Evolutionary conservation across 2,113 vertebrate genomes (phyloP).

Genomic region (Cyanistes caeruleus): DNA sequence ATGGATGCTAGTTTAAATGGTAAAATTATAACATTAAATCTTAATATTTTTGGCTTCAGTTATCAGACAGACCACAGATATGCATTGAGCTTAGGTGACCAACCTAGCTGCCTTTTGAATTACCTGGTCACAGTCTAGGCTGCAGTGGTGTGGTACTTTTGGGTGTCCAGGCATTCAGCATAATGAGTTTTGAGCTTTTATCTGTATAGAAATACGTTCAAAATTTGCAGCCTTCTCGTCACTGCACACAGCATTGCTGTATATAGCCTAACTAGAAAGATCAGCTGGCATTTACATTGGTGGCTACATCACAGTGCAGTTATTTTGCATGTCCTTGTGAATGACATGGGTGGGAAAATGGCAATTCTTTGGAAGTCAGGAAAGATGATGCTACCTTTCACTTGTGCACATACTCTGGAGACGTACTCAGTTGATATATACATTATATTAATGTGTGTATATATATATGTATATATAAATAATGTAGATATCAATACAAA

Average conservation of each 20-base stretch:
- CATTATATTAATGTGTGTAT: background rate
- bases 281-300: background rate
- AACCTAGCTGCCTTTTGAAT: background rate
- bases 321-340: background rate
- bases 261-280: background rate
- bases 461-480: too few relatives aligned
- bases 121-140: background rate
- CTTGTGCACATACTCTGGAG: background rate
- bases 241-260: background rate
- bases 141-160: background rate
- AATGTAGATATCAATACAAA: too few relatives aligned
- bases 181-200: background rate
- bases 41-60: background rate
- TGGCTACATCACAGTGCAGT: background rate
- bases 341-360: fast-evolving
- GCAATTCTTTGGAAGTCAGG: background rate
- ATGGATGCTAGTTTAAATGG: background rate
- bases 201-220: background rate
- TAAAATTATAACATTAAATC: background rate
- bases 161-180: background rate
- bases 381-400: background rate
- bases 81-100: background rate
- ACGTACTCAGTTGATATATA: background rate
- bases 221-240: background rate
- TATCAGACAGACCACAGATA: background rate